Evolutionary conservation across 2,888 invertebrate species (phyloP), one percentile per base, ranked within the genome.

Genomic region (Ephialtes manifestator): DNA sequence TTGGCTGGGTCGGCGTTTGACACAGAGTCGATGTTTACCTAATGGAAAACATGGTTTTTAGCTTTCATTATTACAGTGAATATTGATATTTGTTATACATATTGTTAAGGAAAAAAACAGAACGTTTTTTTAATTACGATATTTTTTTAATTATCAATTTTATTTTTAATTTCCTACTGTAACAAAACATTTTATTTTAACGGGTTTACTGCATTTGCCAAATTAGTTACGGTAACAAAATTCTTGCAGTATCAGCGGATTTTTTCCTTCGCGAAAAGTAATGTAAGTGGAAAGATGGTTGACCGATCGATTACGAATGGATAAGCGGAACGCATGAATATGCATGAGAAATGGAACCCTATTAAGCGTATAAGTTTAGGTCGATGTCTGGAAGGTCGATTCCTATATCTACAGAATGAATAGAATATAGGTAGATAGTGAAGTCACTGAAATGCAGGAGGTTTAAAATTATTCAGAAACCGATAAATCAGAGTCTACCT

Each of bases 401-500:
- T n/a, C n/a, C 7, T 53, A 53, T 20, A 53, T 20, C 53, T 53
- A 3, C 20, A 8, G 53, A 35, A 8, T 15, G 43, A 55, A 39
- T 28, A 15, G 43, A 35, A 39, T 48, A 46, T 46, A n/a, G 46
- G 28, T 63, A 71, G 53, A 53, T 46, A 20, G 7, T n/a, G 11
- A 28, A 48, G 20, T 70, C 46, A 24, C 31, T 18, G 28, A 48
- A 53, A 77, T 55, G 15, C 85, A 86, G 84, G 78, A 83, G 85
- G 85, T 83, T 82, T 89, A 91, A 89, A 91, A 89, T 60, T 35
- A 58, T 89, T 88, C 89, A 89, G 90, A 92, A 91, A 89, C 90
- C 91, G 90, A 92, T 92, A 92, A 93, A 93, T 93, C 91, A 92
- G 84, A 82, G 86, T 82, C 85, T 76, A 53, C 53, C 48, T 51